These are phyloP conservation scores for Ellobium chinense DNA, from an alignment of 2,888 invertebrate genomes.

Conservation along the genomic window DNA sequence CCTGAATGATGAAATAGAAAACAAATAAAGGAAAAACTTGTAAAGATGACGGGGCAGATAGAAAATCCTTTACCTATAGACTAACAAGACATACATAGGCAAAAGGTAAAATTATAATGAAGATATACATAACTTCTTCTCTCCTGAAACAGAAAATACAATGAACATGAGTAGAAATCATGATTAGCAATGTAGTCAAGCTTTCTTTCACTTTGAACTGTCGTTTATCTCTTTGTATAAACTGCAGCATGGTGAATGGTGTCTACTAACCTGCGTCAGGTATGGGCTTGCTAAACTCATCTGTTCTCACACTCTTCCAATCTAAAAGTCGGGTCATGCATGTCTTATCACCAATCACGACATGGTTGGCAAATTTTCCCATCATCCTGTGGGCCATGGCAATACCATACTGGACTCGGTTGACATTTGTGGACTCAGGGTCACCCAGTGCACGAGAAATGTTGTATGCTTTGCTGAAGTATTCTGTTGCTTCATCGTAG, in stretches of 20 bases:
- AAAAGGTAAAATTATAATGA: too few species aligned
- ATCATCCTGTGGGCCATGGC: conserved; percentile 76
- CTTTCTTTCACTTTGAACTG: too few species aligned
- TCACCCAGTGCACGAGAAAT: conserved; percentile 75
- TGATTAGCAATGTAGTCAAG: not conserved
- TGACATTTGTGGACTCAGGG: conserved; percentile 69
- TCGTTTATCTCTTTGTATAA: too few species aligned
- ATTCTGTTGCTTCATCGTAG: conserved; percentile 76
- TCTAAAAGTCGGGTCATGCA: conserved; percentile 71
- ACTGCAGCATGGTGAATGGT: too few species aligned
- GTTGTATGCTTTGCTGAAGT: conserved; percentile 78
- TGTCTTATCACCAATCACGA: conserved; percentile 57
- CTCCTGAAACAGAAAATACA: too few species aligned
- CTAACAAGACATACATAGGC: too few species aligned
- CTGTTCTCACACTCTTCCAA: conserved; percentile 71
- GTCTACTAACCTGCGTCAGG: conserved; percentile 43
- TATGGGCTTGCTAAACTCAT: conserved; percentile 44
- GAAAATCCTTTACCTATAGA: too few species aligned
- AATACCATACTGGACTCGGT: conserved; percentile 76
- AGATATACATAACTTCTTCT: too few species aligned
- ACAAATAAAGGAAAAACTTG: too few species aligned
- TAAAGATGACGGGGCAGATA: too few species aligned
- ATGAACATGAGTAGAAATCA: not conserved
- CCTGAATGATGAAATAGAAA: too few species aligned
- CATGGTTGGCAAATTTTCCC: conserved; percentile 61